Evolutionary conservation across 1,140 invertebrate species (phyloP).

Genomic region (Zaprionus ornatus): DNA sequence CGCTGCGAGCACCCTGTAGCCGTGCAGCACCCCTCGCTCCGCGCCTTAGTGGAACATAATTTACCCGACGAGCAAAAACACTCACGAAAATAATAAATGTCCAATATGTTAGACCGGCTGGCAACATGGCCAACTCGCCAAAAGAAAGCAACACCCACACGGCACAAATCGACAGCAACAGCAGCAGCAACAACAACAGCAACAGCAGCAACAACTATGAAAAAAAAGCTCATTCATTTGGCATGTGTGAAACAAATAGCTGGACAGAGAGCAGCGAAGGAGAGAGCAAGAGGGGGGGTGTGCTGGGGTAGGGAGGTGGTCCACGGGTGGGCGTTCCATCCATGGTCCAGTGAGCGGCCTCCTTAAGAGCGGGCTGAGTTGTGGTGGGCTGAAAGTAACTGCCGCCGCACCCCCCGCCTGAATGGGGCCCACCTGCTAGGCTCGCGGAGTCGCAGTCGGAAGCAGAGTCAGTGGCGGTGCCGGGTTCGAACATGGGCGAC

Average conservation of each 20-base stretch:
- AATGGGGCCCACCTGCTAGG: constrained; percentile 69
- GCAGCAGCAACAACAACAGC: constrained; percentile 19
- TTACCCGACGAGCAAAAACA: constrained; percentile 78
- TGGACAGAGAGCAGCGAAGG: constrained; percentile 13
- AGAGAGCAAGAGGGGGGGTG: background rate
- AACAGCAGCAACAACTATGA: constrained; percentile 17
- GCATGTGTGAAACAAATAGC: constrained; percentile 72
- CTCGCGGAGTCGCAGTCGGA: constrained; percentile 18
- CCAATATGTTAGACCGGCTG: constrained; percentile 78
- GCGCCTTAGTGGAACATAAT: constrained; percentile 51
- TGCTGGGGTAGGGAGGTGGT: background rate
- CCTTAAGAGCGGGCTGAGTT: constrained; percentile 1
- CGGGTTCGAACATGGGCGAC: constrained; percentile 69
- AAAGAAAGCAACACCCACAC: constrained; percentile 60
- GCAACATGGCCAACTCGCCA: constrained; percentile 60
- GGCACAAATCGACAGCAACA: constrained; percentile 58
- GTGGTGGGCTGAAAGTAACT: constrained; percentile 27
- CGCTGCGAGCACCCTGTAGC: background rate
- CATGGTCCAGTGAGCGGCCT: constrained; percentile 37
- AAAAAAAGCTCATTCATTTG: constrained; percentile 66
- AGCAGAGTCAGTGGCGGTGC: constrained; percentile 19
- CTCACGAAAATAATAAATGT: constrained; percentile 83
- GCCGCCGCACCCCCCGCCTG: background rate
- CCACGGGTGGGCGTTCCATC: background rate
- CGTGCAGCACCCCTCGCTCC: background rate